These are phyloP conservation scores for Elephantulus edwardii DNA, from an alignment of 2,113 vertebrate genomes.

Conservation along the genomic window DNA sequence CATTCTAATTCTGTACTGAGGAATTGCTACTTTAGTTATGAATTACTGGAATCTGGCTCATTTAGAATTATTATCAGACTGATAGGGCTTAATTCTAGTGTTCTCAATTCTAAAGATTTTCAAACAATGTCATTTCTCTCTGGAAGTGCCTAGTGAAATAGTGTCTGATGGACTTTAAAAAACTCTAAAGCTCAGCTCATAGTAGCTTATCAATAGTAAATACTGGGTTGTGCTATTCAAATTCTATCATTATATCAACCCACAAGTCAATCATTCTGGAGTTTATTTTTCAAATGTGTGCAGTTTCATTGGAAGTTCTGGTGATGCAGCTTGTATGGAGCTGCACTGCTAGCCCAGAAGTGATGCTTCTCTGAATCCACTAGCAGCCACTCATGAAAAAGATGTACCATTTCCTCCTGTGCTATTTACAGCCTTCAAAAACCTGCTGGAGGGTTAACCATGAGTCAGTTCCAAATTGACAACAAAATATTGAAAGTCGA, in stretches of 20 bases:
- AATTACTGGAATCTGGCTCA: slow-evolving; percentile 60
- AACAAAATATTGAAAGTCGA: too few species aligned
- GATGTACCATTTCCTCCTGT: too few species aligned
- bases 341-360: too few species aligned
- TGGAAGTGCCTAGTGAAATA: slow-evolving; percentile 30
- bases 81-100: slow-evolving; percentile 59
- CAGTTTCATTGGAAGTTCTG: too few species aligned
- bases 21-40: slow-evolving; percentile 45
- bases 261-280: neutral
- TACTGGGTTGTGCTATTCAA: slow-evolving; percentile 24
- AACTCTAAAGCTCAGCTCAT: slow-evolving; percentile 60
- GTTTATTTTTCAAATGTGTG: neutral
- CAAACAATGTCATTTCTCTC: slow-evolving; percentile 56
- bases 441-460: too few species aligned
- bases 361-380: too few species aligned
- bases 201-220: slow-evolving; percentile 27
- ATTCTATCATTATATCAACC: slow-evolving; percentile 20
- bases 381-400: too few species aligned
- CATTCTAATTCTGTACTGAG: slow-evolving; percentile 57
- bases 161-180: slow-evolving; percentile 49
- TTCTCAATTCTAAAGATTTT: slow-evolving; percentile 54
- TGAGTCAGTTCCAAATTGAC: too few species aligned
- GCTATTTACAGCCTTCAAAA: too few species aligned
- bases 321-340: too few species aligned
- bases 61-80: slow-evolving; percentile 62